Evolutionary conservation across 2,888 invertebrate genomes (phyloP), one percentile per base, ranked within the genome.

Genomic region (Polyommatus iphigenia): DNA sequence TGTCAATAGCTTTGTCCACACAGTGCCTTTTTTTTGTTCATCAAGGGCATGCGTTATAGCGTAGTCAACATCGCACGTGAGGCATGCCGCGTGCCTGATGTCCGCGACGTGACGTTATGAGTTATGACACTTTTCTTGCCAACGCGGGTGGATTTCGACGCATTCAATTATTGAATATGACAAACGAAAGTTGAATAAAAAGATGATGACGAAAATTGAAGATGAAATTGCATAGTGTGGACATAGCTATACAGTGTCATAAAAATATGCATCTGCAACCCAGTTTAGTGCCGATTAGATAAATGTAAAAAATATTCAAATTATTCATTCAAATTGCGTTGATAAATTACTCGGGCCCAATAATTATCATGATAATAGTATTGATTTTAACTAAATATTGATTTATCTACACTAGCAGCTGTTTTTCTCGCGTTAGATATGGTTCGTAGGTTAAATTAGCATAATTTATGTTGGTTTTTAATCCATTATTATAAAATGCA

Each of bases 251-350:
- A 7, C 59, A 59, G n/a, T 10, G 20, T 24, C 4, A 24, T 24
- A 24, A 20, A 62, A 24, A 4, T 62, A 10, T n/a, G 71, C 18
- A 71, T 71, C 71, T 71, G 71, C 62, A 62, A 80, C 80, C 46
- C 54, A 50, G 57, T 72, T 71, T 73, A 24, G 57, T 36, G 24
- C 7, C 32, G 71, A 54, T 80, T 85, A 90, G 91, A 91, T 92
- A 89, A 87, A 92, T 92, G 80, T 81, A 79, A 81, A 80, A 89
- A 91, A 90, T 91, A 92, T 92, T 88, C 85, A 89, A 90, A 90
- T 89, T 79, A 79, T 81, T 83, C 85, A 89, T 89, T 87, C 90
- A 46, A 88, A 88, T 87, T 79, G 85, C 88, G 86, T 87, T 82
- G 81, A 83, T 57, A 57, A 78, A 59, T 73, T 62, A 73, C 59